Evolutionary conservation across 1,140 invertebrate genomes (phyloP), one percentile per base, ranked within the genome.

Genomic region (Myzus persicae): DNA sequence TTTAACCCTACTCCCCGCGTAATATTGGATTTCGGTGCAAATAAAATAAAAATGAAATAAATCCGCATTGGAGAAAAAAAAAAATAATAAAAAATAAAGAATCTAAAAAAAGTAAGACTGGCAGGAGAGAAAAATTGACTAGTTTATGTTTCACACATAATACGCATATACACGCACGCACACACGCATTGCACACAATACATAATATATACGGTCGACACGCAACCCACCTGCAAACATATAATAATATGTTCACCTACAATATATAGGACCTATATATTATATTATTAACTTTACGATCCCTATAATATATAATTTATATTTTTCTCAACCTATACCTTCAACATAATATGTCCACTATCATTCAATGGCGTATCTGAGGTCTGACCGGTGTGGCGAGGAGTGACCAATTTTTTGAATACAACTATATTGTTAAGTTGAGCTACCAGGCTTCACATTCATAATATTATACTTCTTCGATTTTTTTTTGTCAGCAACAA

Each of bases 41-140:
- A 90, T 54, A 90, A 54, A 90, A 54, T 90, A 54, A 38, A 54
- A 90, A 90, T 54, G 20, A 54, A 54, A 90, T 90, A 90, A 90
- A 54, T 89, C 88, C 36, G 1, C 44, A 54, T 14, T 11, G 22
- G 36, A 38, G 26, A 42, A 54, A 90, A 88, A 48, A n/a, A n/a
- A 88, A 3, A 46, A 87, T 44, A 87, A 88, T 20, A 88, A 88
- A 88, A 48, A 48, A 88, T 20, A 88, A 48, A n/a, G 22, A 48
- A 42, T 40, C 38, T 24, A 82, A 82, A 38, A n/a, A 82, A 82
- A 82, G 22, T 38, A 38, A 38, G 22, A 82, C 59, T 40, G 22
- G 36, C 81, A 38, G 81, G 22, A 82, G 81, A 82, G 81, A 82
- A 82, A 38, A 82, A 36, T 82, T 9, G 81, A 82, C 81, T 82